Conservation (phyloP, 2,888 invertebrate species). For the Melangyna quadrimaculata region DNA sequence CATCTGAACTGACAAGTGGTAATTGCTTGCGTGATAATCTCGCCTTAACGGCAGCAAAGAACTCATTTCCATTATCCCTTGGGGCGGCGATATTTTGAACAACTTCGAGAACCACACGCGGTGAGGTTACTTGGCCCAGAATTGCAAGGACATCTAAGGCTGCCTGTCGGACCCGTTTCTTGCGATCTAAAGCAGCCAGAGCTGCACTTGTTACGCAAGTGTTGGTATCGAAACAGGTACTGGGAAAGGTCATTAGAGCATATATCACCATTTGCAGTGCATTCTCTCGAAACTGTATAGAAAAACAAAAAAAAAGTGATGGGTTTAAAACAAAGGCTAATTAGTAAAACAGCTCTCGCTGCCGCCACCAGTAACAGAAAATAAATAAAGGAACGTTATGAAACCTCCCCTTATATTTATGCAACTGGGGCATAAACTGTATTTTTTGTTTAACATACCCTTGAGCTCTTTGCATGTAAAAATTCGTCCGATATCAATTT, state of each 20-base stretch:
- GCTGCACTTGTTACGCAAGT: conserved; percentile 81
- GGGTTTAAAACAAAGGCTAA: conserved; percentile 30
- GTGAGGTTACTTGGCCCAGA: conserved; percentile 87
- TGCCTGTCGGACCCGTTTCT: conserved; percentile 88
- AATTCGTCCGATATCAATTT: conserved; percentile 80
- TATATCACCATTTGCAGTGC: conserved; percentile 89
- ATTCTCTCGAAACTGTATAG: conserved; percentile 85
- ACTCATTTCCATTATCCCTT: conserved; percentile 82
- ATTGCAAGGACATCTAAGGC: conserved; percentile 90
- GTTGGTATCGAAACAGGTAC: conserved; percentile 86
- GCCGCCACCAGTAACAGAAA: neutral
- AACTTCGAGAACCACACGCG: conserved; percentile 85
- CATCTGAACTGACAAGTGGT: conserved; percentile 87
- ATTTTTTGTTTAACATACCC: conserved; percentile 76
- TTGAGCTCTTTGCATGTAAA: conserved; percentile 81
- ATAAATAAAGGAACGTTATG: conserved; percentile 13
- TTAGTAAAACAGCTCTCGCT: conserved; percentile 33
- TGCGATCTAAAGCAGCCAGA: conserved; percentile 83
- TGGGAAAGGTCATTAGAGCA: conserved; percentile 89
- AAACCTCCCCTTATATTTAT: conserved; percentile 49
- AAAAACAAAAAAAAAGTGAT: conserved; percentile 16
- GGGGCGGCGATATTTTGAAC: conserved; percentile 82
- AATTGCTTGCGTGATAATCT: conserved; percentile 88
- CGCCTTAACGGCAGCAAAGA: conserved; percentile 87
- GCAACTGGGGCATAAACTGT: conserved; percentile 62